Conservation (phyloP, 2,888 invertebrate species). For the Ommatoiulus sabulosus region DNA sequence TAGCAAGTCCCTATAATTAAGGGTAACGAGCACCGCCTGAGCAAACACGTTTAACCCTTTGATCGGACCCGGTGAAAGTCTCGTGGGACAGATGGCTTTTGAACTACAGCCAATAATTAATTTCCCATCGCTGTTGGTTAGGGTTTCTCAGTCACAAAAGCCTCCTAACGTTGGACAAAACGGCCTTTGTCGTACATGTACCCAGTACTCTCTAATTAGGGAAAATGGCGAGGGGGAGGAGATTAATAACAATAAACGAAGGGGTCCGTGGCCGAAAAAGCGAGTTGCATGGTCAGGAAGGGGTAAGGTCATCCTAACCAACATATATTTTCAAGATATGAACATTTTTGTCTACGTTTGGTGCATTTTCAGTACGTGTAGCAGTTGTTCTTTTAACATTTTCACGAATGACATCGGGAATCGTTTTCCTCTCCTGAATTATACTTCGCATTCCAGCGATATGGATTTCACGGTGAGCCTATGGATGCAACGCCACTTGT, state of each 20-base stretch:
- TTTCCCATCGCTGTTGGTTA: conserved; percentile 1
- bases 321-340: no score
- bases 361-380: no score
- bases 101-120: not conserved
- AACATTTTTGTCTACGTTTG: no score
- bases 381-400: no score
- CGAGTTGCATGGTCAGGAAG: not conserved
- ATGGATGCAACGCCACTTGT: no score
- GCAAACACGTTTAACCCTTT: not conserved
- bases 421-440: no score
- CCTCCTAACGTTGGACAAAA: not conserved
- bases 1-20: not conserved
- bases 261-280: not conserved
- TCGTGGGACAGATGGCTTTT: not conserved
- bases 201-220: not conserved
- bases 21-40: not conserved
- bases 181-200: not conserved
- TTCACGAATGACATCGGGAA: no score
- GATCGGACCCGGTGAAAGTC: no score
- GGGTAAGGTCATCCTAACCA: not conserved
- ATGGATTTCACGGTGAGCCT: no score
- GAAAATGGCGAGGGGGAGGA: not conserved
- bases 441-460: no score
- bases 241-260: not conserved
- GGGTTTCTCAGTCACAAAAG: not conserved